Evolutionary conservation across 2,888 invertebrate species (phyloP).

Genomic region (Hecatera dysodea): DNA sequence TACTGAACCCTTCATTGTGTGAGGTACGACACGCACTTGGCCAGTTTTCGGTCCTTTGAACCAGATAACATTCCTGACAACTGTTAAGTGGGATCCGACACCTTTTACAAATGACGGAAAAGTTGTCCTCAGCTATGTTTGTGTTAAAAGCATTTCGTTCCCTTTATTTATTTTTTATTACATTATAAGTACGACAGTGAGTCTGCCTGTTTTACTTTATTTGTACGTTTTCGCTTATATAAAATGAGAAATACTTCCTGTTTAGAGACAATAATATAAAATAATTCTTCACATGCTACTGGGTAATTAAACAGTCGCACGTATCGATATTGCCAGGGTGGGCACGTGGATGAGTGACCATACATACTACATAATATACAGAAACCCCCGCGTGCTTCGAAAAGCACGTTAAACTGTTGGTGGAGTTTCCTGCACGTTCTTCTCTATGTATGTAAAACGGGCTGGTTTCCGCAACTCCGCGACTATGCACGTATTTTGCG

Average conservation of each 20-base stretch:
- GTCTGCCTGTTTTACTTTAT: background rate
- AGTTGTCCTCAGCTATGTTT: background rate
- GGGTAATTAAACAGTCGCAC: too few relatives aligned
- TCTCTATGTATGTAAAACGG: too few relatives aligned
- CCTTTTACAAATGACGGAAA: conserved; percentile 6
- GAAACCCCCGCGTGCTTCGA: too few relatives aligned
- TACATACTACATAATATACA: too few relatives aligned
- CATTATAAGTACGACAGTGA: conserved; percentile 5
- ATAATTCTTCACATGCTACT: background rate
- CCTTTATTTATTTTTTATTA: too few relatives aligned
- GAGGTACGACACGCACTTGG: background rate
- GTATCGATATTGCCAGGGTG: too few relatives aligned
- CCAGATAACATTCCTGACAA: background rate
- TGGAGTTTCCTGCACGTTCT: too few relatives aligned
- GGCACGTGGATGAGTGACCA: too few relatives aligned
- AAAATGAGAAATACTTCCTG: background rate
- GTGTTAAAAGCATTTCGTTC: conserved; percentile 15
- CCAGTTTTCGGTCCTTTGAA: background rate
- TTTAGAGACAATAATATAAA: background rate
- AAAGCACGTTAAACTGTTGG: too few relatives aligned
- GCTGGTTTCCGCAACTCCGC: too few relatives aligned
- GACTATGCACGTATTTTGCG: too few relatives aligned
- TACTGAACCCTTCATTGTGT: background rate
- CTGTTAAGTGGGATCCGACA: conserved; percentile 1
- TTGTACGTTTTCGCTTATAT: background rate